Percentiles rank a stretch among this genome's conserved stretches.
Evolutionary conservation across 2,797 vertebrate genomes (phyloP).

Genomic region (Diplodus puntazzo): DNA sequence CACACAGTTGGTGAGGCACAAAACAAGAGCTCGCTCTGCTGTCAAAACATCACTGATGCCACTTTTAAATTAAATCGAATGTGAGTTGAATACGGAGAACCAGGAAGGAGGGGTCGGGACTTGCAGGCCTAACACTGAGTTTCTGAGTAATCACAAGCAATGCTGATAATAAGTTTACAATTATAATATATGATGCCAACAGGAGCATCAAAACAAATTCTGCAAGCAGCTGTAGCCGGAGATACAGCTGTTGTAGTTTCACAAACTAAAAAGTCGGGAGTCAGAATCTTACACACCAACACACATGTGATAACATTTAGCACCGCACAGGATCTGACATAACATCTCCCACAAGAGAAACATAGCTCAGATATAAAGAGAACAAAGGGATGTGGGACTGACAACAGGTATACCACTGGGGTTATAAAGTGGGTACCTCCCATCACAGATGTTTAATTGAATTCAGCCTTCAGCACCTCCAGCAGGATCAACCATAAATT

Average conservation of each 20-base stretch:
- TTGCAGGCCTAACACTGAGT: background rate
- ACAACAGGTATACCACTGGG: slow-evolving; percentile 51
- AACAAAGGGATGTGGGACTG: slow-evolving; percentile 23
- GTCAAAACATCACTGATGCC: no score
- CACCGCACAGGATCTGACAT: slow-evolving; percentile 9
- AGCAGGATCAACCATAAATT: slow-evolving; percentile 50
- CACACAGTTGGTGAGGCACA: background rate
- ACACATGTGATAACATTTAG: background rate
- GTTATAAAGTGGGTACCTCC: slow-evolving; percentile 54
- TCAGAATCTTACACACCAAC: background rate
- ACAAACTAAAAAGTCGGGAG: slow-evolving; percentile 12
- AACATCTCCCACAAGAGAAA: slow-evolving; percentile 16
- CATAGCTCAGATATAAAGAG: slow-evolving; percentile 3
- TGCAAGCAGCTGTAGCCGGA: background rate
- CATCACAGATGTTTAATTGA: slow-evolving; percentile 64
- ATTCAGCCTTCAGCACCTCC: slow-evolving; percentile 53
- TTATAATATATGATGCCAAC: background rate
- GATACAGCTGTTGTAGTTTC: background rate
- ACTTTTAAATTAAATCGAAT: no score
- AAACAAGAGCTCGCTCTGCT: background rate
- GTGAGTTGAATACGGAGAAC: background rate
- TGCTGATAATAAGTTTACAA: background rate
- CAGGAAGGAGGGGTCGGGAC: background rate
- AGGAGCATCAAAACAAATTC: background rate
- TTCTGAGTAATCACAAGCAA: background rate